These are phyloP conservation scores for Ctenicera cuprea DNA, from an alignment of 2,888 invertebrate species.

Conservation along the genomic window DNA sequence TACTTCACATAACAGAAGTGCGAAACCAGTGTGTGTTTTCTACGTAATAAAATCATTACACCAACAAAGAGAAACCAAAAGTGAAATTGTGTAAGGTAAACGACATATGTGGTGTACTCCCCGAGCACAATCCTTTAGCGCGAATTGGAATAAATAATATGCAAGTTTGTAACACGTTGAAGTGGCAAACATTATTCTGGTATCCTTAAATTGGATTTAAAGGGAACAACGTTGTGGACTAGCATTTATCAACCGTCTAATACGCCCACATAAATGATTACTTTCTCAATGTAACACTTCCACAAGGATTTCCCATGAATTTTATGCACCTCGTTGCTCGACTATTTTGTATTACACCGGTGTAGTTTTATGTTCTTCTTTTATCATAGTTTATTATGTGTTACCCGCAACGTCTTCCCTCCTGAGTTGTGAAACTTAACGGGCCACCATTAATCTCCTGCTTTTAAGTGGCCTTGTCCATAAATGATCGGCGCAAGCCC, in stretches of 20 bases:
- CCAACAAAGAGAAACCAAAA: constrained; percentile 9
- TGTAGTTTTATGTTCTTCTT: neutral
- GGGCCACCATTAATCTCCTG: constrained; percentile 27
- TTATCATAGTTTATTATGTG: constrained; percentile 18
- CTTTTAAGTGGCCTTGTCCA: constrained; percentile 22
- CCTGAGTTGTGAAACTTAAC: constrained; percentile 26
- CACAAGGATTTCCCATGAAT: neutral
- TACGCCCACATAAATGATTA: too few relatives aligned
- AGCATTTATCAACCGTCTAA: too few relatives aligned
- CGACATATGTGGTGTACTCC: constrained; percentile 1
- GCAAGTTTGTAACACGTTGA: neutral
- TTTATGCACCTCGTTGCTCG: neutral
- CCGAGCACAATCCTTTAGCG: neutral
- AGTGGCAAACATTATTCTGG: neutral
- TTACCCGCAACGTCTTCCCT: constrained; percentile 6
- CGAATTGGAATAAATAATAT: neutral
- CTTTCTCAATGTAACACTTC: neutral
- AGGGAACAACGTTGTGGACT: neutral
- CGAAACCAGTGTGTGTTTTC: constrained; percentile 2
- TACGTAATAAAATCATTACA: neutral
- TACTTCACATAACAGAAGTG: constrained; percentile 32
- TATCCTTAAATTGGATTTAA: constrained; percentile 1
- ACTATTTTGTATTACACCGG: too few relatives aligned
- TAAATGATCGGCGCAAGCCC: constrained; percentile 23
- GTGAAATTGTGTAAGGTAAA: constrained; percentile 16